These are phyloP conservation scores for Bovichtus diacanthus DNA, from an alignment of 2,797 vertebrate species.

Conservation along the genomic window DNA sequence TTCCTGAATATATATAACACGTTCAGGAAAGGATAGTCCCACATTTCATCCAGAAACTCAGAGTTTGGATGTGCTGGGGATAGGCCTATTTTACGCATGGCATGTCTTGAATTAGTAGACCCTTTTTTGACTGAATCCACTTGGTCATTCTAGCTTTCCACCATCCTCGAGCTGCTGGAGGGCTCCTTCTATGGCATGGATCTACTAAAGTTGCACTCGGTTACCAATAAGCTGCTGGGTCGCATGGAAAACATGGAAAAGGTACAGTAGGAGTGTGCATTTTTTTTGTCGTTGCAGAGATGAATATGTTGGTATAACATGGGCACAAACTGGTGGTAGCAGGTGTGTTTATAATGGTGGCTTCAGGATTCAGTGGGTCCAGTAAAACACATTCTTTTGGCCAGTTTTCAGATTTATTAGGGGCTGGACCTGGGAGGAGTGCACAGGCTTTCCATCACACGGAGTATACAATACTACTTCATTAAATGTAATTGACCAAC, in stretches of 20 bases:
- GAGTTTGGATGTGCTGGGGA: constrained; percentile 15
- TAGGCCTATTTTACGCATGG: constrained; percentile 18
- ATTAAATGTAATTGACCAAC: too few relatives aligned
- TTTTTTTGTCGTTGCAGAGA: not conserved
- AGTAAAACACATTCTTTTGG: constrained; percentile 8
- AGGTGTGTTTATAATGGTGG: not conserved
- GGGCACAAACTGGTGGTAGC: not conserved
- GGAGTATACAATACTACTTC: too few relatives aligned
- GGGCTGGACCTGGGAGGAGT: constrained; percentile 2
- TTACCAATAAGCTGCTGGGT: constrained; percentile 91
- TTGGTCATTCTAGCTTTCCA: constrained; percentile 88
- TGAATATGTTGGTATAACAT: not conserved
- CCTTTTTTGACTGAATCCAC: constrained; percentile 52
- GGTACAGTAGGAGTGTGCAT: constrained; percentile 77
- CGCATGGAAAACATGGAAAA: constrained; percentile 92
- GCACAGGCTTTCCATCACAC: constrained; percentile 20
- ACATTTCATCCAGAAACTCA: not conserved
- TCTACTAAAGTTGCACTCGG: constrained; percentile 92
- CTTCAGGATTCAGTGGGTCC: constrained; percentile 5
- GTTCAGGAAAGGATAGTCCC: not conserved
- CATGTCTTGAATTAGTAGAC: constrained; percentile 34
- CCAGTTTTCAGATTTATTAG: constrained; percentile 18
- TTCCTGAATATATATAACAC: too few relatives aligned
- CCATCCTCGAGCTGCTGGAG: constrained; percentile 93
- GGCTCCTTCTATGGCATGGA: constrained; percentile 94